Conservation (phyloP, 2,888 invertebrate species). For the Heteropelma amictum region DNA sequence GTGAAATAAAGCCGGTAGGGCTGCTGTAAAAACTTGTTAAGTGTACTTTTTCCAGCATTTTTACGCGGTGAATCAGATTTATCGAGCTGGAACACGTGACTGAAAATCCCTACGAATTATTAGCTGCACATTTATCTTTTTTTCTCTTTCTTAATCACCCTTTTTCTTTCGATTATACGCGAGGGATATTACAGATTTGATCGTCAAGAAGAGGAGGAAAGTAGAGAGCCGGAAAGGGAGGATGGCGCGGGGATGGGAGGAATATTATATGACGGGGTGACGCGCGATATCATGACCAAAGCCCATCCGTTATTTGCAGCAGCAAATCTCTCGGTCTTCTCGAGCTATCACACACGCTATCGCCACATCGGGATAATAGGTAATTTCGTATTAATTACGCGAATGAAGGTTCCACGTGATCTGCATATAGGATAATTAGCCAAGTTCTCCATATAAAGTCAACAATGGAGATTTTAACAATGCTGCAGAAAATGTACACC, state of each 20-base stretch:
- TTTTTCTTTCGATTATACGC: neutral
- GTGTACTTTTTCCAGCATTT: conserved; percentile 4
- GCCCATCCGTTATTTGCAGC: neutral
- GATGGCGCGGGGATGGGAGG: neutral
- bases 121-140: conserved; percentile 45
- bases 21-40: neutral
- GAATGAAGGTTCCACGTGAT: conserved; percentile 50
- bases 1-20: too few species aligned
- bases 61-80: conserved; percentile 27
- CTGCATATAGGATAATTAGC: conserved; percentile 46
- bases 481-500: too few species aligned
- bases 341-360: conserved; percentile 16
- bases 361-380: conserved; percentile 42
- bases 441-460: conserved; percentile 15
- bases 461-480: conserved; percentile 11
- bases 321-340: conserved; percentile 13
- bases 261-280: conserved; percentile 44
- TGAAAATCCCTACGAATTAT: neutral
- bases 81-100: conserved; percentile 34
- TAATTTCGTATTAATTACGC: conserved; percentile 55
- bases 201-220: neutral
- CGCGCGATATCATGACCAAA: conserved; percentile 33
- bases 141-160: conserved; percentile 35
- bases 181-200: conserved; percentile 29
- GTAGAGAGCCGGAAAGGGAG: neutral